Evolutionary conservation across 2,113 vertebrate species (phyloP), one percentile per base, ranked within the genome.

Genomic region (Microcebus lehilahytsara): DNA sequence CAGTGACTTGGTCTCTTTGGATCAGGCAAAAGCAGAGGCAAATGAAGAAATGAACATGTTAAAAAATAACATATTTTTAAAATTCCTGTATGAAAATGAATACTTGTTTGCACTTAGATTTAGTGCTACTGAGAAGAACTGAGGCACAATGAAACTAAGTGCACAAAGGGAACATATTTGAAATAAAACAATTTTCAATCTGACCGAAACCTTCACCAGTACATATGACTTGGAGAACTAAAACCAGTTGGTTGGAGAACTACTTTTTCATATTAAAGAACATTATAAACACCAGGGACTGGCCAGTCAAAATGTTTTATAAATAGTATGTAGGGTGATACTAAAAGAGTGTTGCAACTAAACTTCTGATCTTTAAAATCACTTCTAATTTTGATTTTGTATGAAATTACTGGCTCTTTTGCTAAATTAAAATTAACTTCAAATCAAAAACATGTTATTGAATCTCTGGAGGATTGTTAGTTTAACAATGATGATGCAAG

Each of bases 1-100:
- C 49, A 60, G 87, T 80, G 89, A 96, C 96, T 85, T 97, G 98
- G 98, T 98, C 98, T 98, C 98, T 98, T 98, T 98, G 98, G 98
- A 97, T 98, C 96, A 98, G 96, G 96, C 96, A 97, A 92, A 98
- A 98, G 94, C 97, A 98, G 91, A 97, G 93, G 97, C 95, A 98
- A 98, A 74, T 96, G 97, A 97, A 97, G 95, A 98, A 93, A 98
- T 89, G 97, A 97, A 81, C 78, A 98, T 3, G 77, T 97, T 90
- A 92, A 88, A 84, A 81, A 92, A 93, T 96, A 97, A 98, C 85
- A 96, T 78, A 74, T 95, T 32, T 81, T 98, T 98, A 97, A 98
- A 98, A 96, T 94, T 97, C 78, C 56, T 96, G 93, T 87, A 96
- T 75, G 93, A 96, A 95, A 97, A 95, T 94, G 96, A 86, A 96